A percentile compares a stretch with the other conserved stretches of the same genome.
These are phyloP conservation scores for Temnothorax ravouxi DNA, from an alignment of 2,888 invertebrate species.

Conservation along the genomic window DNA sequence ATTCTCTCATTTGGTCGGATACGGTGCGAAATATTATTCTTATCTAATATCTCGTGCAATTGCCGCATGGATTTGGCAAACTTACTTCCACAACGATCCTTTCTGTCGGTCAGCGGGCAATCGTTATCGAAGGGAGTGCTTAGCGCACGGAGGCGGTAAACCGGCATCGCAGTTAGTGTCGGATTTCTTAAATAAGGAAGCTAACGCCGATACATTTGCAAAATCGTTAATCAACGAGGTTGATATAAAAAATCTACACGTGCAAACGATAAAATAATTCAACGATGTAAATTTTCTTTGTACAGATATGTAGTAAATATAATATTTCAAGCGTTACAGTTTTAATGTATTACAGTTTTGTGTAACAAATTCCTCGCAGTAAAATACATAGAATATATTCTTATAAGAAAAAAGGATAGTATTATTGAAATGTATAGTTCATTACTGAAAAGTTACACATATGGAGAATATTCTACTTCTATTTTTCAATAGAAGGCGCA, in stretches of 20 bases:
- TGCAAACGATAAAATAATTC: slow-evolving; percentile 78
- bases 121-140: slow-evolving; percentile 91
- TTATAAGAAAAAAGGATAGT: not conserved
- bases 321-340: not conserved
- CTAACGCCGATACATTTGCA: slow-evolving; percentile 92
- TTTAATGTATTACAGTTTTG: not conserved
- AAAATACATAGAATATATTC: slow-evolving; percentile 17
- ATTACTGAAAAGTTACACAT: not conserved
- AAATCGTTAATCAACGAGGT: slow-evolving; percentile 93
- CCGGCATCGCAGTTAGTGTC: slow-evolving; percentile 93
- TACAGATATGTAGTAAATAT: not conserved
- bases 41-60: slow-evolving; percentile 98
- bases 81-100: slow-evolving; percentile 93
- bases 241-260: slow-evolving; percentile 88
- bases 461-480: not conserved
- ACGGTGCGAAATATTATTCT: slow-evolving; percentile 99
- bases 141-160: slow-evolving; percentile 95
- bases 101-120: slow-evolving; percentile 93
- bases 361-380: slow-evolving; percentile 4
- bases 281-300: slow-evolving; percentile 19
- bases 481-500: not conserved
- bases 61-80: slow-evolving; percentile 97
- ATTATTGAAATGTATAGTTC: not conserved
- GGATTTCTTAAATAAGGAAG: slow-evolving; percentile 92
- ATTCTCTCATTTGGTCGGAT: slow-evolving; percentile 98